phyloP scores from a whole-genome alignment of 2,888 invertebrate species.

The Hirtodrosophila histrioides region DNA sequence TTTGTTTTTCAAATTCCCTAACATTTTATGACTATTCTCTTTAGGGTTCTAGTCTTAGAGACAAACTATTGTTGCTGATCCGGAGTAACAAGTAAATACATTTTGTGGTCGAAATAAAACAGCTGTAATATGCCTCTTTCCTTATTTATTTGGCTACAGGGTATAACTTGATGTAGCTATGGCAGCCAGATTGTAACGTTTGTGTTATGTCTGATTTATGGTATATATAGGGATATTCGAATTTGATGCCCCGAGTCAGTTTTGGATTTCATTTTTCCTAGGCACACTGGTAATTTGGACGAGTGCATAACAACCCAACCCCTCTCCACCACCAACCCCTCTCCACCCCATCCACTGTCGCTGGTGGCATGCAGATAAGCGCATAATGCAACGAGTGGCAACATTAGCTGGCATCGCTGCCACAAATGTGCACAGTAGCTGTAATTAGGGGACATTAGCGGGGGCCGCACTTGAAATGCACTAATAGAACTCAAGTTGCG shows the following conservation, averaged over 20 bases:
- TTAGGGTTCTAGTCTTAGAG: no score
- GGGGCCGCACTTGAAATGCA: conserved; percentile 45
- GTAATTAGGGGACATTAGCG: conserved; percentile 59
- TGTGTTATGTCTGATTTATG: conserved; percentile 22
- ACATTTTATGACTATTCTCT: no score
- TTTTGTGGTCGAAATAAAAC: no score
- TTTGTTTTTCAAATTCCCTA: no score
- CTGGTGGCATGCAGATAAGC: conserved; percentile 52
- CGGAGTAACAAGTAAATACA: no score
- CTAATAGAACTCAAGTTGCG: conserved; percentile 57
- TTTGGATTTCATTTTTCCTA: conserved; percentile 24
- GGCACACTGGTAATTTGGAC: conserved; percentile 39
- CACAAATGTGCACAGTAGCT: conserved; percentile 28
- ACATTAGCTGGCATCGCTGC: conserved; percentile 51
- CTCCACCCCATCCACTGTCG: not conserved
- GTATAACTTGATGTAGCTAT: conserved; percentile 1
- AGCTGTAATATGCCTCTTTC: no score
- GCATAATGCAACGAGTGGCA: conserved; percentile 59
- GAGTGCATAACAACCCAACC: conserved; percentile 16
- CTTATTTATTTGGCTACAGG: not conserved
- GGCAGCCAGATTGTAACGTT: conserved; percentile 1
- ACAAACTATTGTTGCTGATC: no score
- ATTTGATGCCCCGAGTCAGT: conserved; percentile 15
- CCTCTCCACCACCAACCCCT: no score
- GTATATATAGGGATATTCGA: conserved; percentile 5